A percentile compares a stretch with the other conserved stretches of the same genome.
Evolutionary conservation across 2,888 invertebrate genomes (phyloP).

Genomic region (Nomada ruficornis): DNA sequence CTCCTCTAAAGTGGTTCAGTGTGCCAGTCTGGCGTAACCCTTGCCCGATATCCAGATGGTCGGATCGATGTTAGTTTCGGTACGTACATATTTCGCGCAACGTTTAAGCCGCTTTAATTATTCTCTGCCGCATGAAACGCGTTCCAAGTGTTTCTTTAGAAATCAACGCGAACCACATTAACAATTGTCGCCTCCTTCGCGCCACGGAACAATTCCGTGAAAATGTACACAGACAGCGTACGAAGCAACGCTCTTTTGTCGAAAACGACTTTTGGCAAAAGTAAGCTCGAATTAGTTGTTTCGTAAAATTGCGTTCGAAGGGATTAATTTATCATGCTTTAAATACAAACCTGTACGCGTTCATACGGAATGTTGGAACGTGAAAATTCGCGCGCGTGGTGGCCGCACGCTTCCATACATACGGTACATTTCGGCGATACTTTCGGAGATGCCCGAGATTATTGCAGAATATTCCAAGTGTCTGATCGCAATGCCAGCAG

Average conservation of each 20-base stretch:
- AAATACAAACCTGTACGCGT: too few species aligned
- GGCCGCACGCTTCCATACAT: too few species aligned
- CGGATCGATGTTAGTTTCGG: conserved; percentile 35
- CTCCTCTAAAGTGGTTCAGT: conserved; percentile 33
- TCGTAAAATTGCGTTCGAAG: too few species aligned
- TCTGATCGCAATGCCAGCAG: too few species aligned
- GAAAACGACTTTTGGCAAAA: neutral
- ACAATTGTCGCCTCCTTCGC: neutral
- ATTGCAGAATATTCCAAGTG: too few species aligned
- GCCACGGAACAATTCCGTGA: neutral
- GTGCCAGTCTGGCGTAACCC: conserved; percentile 26
- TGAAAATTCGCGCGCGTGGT: too few species aligned
- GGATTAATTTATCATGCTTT: too few species aligned
- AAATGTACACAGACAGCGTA: neutral
- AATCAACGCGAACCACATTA: neutral
- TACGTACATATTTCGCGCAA: conserved; percentile 7
- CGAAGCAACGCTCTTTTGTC: neutral
- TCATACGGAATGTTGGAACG: too few species aligned
- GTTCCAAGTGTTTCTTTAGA: conserved; percentile 9
- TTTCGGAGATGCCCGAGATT: too few species aligned
- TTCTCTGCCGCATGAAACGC: conserved; percentile 1
- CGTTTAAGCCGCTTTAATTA: neutral
- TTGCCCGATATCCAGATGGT: conserved; percentile 19
- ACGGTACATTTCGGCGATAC: too few species aligned
- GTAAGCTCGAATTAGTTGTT: neutral